Percentiles rank a stretch among this genome's conserved stretches.
phyloP scores from a whole-genome alignment of 2,113 vertebrate species.

The Corydoras sp. region DNA sequence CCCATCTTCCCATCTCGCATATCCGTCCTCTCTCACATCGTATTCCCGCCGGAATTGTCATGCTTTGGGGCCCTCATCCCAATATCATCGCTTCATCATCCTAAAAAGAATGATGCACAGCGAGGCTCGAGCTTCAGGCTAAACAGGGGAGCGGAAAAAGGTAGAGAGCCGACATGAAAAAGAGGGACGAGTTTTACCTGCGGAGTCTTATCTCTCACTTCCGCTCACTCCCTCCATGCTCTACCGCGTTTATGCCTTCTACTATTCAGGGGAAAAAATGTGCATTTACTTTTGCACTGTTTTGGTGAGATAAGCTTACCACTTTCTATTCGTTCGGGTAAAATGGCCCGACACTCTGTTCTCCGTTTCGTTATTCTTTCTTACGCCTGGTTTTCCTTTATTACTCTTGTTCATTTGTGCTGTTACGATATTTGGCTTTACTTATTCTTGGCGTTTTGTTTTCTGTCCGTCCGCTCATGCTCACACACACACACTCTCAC shows the following conservation, averaged over 20 bases:
- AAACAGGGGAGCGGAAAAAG: conserved; percentile 1
- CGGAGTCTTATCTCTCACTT: conserved; percentile 12
- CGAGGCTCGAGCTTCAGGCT: conserved; percentile 23
- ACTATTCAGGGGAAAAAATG: conserved; percentile 16
- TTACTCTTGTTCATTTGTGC: conserved; percentile 19
- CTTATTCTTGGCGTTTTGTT: neutral
- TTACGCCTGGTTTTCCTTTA: conserved; percentile 10
- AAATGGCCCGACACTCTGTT: conserved; percentile 8
- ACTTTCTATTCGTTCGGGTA: neutral
- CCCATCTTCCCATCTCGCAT: neutral
- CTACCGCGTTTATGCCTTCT: neutral
- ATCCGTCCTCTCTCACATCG: neutral
- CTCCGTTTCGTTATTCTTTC: conserved; percentile 14
- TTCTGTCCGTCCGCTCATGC: neutral
- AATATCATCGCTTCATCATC: conserved; percentile 22
- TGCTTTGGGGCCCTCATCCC: neutral
- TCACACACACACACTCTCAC: neutral
- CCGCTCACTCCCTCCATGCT: neutral
- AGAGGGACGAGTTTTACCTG: conserved; percentile 25
- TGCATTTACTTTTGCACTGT: conserved; percentile 8
- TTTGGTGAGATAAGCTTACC: conserved; percentile 21
- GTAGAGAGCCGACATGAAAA: conserved; percentile 23
- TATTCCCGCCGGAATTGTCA: neutral
- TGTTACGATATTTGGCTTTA: neutral
- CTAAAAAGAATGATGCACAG: conserved; percentile 15